phyloP scores from a whole-genome alignment of 2,888 invertebrate genomes.

The Cantharis nigra region DNA sequence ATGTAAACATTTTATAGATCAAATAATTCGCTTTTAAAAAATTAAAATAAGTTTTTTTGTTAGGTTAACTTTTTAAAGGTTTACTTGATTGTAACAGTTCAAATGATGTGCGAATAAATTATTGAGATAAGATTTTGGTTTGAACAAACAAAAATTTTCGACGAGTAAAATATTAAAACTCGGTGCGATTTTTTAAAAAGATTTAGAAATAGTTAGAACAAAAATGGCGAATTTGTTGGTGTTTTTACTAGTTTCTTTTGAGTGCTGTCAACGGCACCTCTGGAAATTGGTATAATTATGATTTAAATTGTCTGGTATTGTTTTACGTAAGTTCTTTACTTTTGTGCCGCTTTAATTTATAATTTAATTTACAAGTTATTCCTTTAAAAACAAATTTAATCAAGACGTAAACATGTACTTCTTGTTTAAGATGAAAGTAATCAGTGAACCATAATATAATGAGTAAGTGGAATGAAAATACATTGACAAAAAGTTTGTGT shows the following conservation, averaged over 20 bases:
- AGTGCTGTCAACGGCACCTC: neutral
- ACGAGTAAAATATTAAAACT: neutral
- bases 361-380: neutral
- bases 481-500: neutral
- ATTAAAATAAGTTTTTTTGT: neutral
- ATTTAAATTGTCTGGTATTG: neutral
- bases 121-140: neutral
- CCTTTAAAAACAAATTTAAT: neutral
- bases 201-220: neutral
- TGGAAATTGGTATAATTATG: neutral
- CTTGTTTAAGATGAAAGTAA: neutral
- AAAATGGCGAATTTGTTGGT: neutral
- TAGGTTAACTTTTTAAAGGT: neutral
- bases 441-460: constrained; percentile 1
- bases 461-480: neutral
- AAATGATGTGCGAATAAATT: neutral
- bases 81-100: neutral
- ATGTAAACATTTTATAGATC: neutral
- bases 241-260: neutral
- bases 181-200: neutral
- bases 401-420: neutral
- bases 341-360: neutral
- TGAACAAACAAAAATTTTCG: neutral
- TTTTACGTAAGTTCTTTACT: neutral
- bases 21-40: neutral